Conservation (phyloP, 2,113 vertebrate genomes). For the Oreocharis arfaki region DNA sequence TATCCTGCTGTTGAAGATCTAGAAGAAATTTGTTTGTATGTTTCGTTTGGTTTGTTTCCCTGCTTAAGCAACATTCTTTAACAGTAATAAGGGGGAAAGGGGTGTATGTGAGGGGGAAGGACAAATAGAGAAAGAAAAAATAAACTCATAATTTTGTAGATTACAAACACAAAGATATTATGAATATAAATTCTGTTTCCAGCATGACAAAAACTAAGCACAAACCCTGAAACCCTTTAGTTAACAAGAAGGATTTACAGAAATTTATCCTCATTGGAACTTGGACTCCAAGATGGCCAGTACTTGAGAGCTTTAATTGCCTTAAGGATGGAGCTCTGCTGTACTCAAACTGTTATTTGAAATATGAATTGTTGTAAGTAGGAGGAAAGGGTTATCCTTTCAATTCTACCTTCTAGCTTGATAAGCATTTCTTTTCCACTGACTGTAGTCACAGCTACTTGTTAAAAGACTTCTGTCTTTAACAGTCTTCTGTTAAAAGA, state of each 20-base stretch:
- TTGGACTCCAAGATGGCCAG: neutral
- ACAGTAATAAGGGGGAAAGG: neutral
- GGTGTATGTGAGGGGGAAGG: rapidly evolving
- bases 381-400: neutral
- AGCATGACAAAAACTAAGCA: neutral
- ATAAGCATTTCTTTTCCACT: neutral
- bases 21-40: neutral
- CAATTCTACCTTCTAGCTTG: neutral
- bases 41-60: neutral
- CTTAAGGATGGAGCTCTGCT: neutral
- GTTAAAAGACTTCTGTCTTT: neutral
- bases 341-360: neutral
- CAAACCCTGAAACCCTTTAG: neutral
- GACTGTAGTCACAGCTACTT: neutral
- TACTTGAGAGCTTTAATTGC: neutral
- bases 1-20: neutral
- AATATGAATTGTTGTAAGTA: neutral
- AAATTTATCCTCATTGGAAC: neutral
- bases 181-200: neutral
- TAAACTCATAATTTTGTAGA: neutral
- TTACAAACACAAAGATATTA: neutral
- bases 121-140: neutral
- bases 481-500: too few species aligned
- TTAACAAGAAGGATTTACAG: neutral
- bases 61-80: neutral